Evolutionary conservation across 2,888 invertebrate species (phyloP).

Genomic region (Aphodius sticticus): DNA sequence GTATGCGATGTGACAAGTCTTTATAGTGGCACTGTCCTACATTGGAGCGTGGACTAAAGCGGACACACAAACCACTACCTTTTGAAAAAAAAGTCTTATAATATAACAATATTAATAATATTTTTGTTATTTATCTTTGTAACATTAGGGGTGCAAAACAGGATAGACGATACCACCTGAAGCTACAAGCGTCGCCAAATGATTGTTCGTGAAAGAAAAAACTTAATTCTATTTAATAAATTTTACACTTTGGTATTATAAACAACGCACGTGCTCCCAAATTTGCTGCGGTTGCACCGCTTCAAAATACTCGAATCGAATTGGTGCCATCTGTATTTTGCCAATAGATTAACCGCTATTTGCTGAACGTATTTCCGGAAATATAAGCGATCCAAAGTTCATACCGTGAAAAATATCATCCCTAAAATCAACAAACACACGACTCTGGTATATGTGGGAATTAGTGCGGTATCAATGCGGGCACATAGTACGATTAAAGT

Average conservation of each 20-base stretch:
- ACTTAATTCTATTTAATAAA: neutral
- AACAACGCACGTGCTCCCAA: neutral
- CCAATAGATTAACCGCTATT: neutral
- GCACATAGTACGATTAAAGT: no score
- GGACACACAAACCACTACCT: no score
- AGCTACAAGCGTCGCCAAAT: no score
- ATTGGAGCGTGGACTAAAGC: no score
- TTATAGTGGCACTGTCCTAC: no score
- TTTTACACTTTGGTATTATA: neutral
- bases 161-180: no score
- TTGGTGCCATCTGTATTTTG: neutral
- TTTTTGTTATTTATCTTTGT: no score
- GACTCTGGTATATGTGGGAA: neutral
- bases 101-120: no score
- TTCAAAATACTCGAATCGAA: neutral
- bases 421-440: neutral
- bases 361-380: neutral
- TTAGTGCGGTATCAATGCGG: no score
- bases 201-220: neutral
- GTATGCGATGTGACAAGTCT: no score
- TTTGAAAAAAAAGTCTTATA: no score
- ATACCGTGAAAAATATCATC: neutral
- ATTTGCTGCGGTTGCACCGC: neutral
- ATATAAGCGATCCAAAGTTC: constrained; percentile 4
- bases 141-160: no score